These are phyloP conservation scores for Carassius auratus DNA, from an alignment of 2,113 vertebrate genomes.

Conservation along the genomic window DNA sequence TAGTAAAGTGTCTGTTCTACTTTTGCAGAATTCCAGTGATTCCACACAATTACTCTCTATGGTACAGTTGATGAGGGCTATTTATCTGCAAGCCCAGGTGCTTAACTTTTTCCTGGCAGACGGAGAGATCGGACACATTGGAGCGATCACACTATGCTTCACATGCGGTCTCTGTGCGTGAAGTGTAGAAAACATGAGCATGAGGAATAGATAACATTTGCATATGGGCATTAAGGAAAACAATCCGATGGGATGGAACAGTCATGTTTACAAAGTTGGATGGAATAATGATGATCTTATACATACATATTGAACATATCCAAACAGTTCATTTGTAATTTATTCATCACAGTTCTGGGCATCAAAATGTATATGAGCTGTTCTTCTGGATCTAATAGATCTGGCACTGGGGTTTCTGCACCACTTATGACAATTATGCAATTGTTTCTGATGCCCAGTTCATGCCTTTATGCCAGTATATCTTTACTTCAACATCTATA, in stretches of 20 bases:
- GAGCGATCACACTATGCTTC: not conserved
- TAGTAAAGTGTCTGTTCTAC: slow-evolving; percentile 50
- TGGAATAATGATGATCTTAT: slow-evolving; percentile 23
- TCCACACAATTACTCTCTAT: slow-evolving; percentile 42
- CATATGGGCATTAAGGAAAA: slow-evolving; percentile 15
- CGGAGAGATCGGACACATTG: slow-evolving; percentile 23
- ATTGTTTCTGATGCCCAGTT: slow-evolving; percentile 56
- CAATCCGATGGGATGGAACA: slow-evolving; percentile 1
- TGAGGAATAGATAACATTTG: slow-evolving; percentile 44
- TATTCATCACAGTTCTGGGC: not conserved
- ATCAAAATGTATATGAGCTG: not conserved
- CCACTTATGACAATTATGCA: slow-evolving; percentile 60
- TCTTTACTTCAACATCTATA: slow-evolving; percentile 52
- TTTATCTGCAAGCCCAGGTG: slow-evolving; percentile 43
- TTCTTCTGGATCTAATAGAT: slow-evolving; percentile 60
- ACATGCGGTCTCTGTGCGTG: slow-evolving; percentile 1
- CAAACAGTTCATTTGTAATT: not conserved
- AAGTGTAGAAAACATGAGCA: slow-evolving; percentile 5
- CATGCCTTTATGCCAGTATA: slow-evolving; percentile 54
- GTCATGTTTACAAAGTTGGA: slow-evolving; percentile 16
- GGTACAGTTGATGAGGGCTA: slow-evolving; percentile 35
- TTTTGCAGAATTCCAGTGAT: slow-evolving; percentile 41
- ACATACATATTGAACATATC: slow-evolving; percentile 4
- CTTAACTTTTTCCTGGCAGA: slow-evolving; percentile 51
- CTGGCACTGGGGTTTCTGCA: slow-evolving; percentile 57